A percentile compares a stretch with the other conserved stretches of the same genome.
phyloP scores from a whole-genome alignment of 1,140 invertebrate genomes.

The Heliconius congener region DNA sequence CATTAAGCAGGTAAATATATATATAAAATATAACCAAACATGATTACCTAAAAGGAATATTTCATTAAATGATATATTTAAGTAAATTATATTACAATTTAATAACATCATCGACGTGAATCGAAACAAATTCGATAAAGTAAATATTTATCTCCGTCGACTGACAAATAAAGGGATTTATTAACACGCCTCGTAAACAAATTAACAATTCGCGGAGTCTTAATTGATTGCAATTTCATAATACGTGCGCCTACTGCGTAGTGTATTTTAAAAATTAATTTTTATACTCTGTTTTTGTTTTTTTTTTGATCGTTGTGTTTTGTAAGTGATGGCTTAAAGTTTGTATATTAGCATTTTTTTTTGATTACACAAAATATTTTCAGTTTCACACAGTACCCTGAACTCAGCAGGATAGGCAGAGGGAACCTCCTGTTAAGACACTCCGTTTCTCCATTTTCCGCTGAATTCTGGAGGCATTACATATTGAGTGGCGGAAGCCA shows the following conservation, averaged over 20 bases:
- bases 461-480: no score
- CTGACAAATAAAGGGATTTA: conserved; percentile 18
- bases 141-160: conserved; percentile 16
- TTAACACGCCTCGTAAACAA: conserved; percentile 17
- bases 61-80: not conserved
- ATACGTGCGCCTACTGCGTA: not conserved
- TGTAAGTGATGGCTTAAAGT: no score
- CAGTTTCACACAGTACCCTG: not conserved
- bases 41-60: not conserved
- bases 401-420: not conserved
- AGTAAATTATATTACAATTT: not conserved
- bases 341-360: not conserved
- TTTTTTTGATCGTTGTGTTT: no score
- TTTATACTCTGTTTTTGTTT: no score
- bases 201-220: conserved; percentile 15
- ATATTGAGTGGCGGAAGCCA: no score
- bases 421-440: not conserved
- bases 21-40: no score
- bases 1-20: no score
- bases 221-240: conserved; percentile 19
- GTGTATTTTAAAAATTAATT: not conserved
- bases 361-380: not conserved
- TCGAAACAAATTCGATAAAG: conserved; percentile 14
- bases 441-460: not conserved
- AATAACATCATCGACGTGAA: conserved; percentile 1